A percentile compares a stretch with the other conserved stretches of the same genome.
Evolutionary conservation across 2,113 vertebrate genomes (phyloP).

Genomic region (Phalacrocorax pelagicus): DNA sequence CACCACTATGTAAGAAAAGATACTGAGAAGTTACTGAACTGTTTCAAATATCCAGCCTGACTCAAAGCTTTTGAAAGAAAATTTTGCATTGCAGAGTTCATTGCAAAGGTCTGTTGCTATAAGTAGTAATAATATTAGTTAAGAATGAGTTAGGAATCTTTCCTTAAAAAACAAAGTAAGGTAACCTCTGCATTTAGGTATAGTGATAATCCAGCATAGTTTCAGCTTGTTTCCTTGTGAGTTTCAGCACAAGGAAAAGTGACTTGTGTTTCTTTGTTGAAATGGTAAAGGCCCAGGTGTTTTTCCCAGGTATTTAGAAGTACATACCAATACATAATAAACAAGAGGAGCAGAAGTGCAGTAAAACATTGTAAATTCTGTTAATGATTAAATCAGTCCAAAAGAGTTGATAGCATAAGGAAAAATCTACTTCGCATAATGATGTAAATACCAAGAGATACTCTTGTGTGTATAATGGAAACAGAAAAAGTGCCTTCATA

Average conservation of each 20-base stretch:
- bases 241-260: background rate
- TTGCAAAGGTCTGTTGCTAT: background rate
- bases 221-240: background rate
- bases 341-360: background rate
- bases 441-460: background rate
- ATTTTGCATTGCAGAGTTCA: background rate
- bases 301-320: background rate
- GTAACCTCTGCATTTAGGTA: background rate
- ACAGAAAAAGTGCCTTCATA: background rate
- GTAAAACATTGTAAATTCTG: background rate
- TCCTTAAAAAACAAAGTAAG: background rate
- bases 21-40: background rate
- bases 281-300: background rate
- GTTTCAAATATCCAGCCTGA: background rate
- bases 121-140: background rate
- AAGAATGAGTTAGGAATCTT: background rate
- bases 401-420: background rate
- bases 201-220: background rate
- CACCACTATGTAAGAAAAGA: background rate
- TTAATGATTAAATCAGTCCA: background rate
- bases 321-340: background rate
- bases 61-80: background rate
- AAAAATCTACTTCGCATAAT: background rate
- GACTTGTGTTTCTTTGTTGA: background rate
- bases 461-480: background rate